Percentiles rank a stretch among this genome's conserved stretches.
Conservation (phyloP, 1,140 invertebrate species). For the Rhysida immarginata region DNA sequence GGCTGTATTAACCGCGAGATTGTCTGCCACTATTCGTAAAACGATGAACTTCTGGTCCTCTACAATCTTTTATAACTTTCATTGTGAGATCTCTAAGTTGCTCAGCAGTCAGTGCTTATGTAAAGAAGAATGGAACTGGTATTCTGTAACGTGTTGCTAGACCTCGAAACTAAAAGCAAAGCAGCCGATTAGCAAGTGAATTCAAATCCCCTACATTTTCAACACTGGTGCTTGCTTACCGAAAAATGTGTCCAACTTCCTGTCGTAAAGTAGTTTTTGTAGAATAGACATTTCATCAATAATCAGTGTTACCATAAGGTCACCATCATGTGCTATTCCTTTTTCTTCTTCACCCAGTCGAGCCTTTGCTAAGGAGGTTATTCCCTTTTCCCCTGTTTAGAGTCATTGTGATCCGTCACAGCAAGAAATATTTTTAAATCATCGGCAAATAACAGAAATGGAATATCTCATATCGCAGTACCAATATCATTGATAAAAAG, state of each 20-base stretch:
- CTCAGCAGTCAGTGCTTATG: background rate
- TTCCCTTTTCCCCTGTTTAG: background rate
- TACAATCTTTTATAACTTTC: background rate
- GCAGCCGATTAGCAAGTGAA: background rate
- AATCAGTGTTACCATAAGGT: background rate
- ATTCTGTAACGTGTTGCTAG: background rate
- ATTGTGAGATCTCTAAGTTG: background rate
- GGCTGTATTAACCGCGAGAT: background rate
- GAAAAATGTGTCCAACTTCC: too few species aligned
- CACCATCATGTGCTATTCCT: background rate
- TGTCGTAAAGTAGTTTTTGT: background rate
- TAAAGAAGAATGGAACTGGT: background rate
- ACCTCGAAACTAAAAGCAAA: background rate
- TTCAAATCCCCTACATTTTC: background rate
- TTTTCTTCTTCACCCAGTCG: background rate
- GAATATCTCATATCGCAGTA: too few species aligned
- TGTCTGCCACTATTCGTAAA: background rate
- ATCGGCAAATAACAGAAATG: too few species aligned
- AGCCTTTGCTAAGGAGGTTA: background rate
- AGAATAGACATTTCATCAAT: background rate
- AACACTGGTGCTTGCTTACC: too few species aligned
- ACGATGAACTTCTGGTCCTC: background rate
- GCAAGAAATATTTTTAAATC: too few species aligned
- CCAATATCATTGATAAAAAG: too few species aligned
- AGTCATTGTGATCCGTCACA: too few species aligned